Evolutionary conservation across 2,797 vertebrate genomes (phyloP), one percentile per base, ranked within the genome.

Genomic region (Pagetopsis macropterus): DNA sequence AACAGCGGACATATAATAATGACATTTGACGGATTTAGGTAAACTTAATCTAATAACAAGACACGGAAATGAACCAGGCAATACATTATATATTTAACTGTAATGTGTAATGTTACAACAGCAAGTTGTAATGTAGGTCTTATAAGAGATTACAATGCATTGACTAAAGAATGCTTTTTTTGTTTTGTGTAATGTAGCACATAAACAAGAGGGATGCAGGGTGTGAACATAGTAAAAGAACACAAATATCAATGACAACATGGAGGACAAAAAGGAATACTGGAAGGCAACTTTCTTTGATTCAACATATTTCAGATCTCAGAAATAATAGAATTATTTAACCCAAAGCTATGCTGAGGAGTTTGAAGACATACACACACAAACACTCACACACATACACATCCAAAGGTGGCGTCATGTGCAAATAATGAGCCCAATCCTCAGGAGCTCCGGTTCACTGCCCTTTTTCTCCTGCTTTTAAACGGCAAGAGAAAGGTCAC

Each of bases 281-380:
- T 50, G 19, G 11, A 50, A 12, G 37, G 4, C 23, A 15, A 11
- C 52, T 23, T 45, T 12, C 43, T 59, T 74, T 75, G 70, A 72
- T 75, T 82, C n/a, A 61, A 59, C 45, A 13, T 17, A 44, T 72
- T 51, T 77, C 58, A 58, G 33, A 56, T 60, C 52, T 80, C 23
- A 64, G 15, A 27, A 23, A 60, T 15, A 58, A 44, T 10, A 61
- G 60, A 46, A 54, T 69, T 46, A 66, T 37, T 37, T 2, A 75
- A 43, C 63, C 27, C 48, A 27, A 4, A 37, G 31, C 19, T 59
- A 43, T 55, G 11, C 16, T 43, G 46, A 51, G 59, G 7, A 60
- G n/a, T 72, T 19, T 60, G 55, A 54, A 56, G 56, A 41, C 63
- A 55, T 46, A 4, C 19, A 15, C 3, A 48, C 41, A 49, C 33